Base-by-base conservation (phyloP, 2,113 vertebrate species). In the Cyanoderma ruficeps region DNA sequence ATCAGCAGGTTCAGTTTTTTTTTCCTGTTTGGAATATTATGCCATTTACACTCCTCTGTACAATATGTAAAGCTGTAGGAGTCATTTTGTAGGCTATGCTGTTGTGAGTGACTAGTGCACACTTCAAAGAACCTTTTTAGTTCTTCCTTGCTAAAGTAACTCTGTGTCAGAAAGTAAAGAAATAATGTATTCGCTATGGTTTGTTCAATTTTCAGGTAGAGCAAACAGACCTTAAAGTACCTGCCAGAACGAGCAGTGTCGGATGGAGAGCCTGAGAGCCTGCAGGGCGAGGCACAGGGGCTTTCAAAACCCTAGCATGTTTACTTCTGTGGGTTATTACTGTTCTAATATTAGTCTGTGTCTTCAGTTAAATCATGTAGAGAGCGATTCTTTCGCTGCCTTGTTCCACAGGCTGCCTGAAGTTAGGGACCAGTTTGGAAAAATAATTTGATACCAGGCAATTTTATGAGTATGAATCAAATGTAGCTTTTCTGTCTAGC, bases 161-260 rank as follows among this genome's bases (percentile, higher is more conserved):
- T 76, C 47, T 11, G 4, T 95, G 84, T 95, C 97, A 95, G 77
- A 74, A 95, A 68, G 72, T 72, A 90, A 92, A 96, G 89, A 71
- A 97, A 96, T 97, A 96, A 97, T 89, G 56, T 89, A 87, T 97
- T 96, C 6, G 0, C 25, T 93, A 21, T 67, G 59, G 72, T 97
- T 97, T 96, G 95, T 97, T 97, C 97, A 97, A 70, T 98, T 97
- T 97, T 97, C 89, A 94, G 94, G 94, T 94, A 96, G 79, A 97
- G 79, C 91, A 97, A 96, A 93, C 92, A 96, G 65, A 94, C 35
- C 18, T 96, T 95, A 79, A 89, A 97, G 85, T 72, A 81, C 56
- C 64, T 95, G 94, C 93, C 96, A 92, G 92, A 85, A 97, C 95
- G 74, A 97, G 20, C 56, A 53, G 39, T 87, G 75, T 94, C 2